Evolutionary conservation across 2,113 vertebrate species (phyloP).

Genomic region (Tringa solitaria): DNA sequence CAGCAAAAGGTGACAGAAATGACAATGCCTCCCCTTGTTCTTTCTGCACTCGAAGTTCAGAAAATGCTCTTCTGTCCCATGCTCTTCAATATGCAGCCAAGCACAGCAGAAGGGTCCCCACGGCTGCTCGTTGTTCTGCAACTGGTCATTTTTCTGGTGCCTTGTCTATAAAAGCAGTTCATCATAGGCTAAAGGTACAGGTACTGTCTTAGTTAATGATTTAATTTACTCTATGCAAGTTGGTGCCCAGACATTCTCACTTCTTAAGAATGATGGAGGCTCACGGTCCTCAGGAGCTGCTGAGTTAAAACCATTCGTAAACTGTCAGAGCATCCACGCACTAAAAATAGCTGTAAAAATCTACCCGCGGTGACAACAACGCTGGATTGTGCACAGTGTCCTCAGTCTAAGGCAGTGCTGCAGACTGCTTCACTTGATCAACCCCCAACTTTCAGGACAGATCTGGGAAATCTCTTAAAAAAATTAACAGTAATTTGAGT

Average conservation of each 20-base stretch:
- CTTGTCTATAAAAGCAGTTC: background rate
- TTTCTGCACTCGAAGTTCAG: background rate
- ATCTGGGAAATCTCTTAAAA: background rate
- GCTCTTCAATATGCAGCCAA: background rate
- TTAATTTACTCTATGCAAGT: background rate
- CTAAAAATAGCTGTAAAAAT: constrained; percentile 32
- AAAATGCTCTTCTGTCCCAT: background rate
- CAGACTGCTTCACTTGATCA: background rate
- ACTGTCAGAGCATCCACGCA: background rate
- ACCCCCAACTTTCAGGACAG: background rate
- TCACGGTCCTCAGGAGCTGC: constrained; percentile 1
- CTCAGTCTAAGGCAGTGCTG: background rate
- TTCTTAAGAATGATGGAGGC: background rate
- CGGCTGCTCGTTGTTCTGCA: background rate
- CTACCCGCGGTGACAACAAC: background rate
- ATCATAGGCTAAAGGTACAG: background rate
- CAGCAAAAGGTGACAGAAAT: background rate
- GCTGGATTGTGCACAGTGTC: background rate
- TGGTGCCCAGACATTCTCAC: background rate
- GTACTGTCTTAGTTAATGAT: background rate
- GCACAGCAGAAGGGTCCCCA: background rate
- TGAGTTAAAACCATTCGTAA: constrained; percentile 40
- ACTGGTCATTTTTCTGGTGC: background rate
- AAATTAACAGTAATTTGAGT: background rate
- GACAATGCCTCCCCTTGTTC: background rate